Percentiles rank a stretch among this genome's conserved stretches.
Conservation (phyloP, 2,113 vertebrate genomes). For the Cyanoramphus novaezelandiae region DNA sequence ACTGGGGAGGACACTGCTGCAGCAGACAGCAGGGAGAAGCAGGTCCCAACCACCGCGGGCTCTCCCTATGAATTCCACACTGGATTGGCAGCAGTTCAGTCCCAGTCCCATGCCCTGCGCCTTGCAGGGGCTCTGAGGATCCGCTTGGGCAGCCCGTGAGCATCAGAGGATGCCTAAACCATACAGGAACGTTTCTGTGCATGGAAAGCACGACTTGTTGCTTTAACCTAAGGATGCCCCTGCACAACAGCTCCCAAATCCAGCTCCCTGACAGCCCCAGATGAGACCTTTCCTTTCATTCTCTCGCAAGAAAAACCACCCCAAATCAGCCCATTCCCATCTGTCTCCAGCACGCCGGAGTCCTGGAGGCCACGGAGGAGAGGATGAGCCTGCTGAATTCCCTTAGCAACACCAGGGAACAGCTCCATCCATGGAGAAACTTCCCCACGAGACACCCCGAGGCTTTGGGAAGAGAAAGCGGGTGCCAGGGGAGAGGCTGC, state of each 20-base stretch:
- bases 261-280: accelerated
- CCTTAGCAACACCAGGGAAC: conserved; percentile 47
- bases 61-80: accelerated
- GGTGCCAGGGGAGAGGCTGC: not conserved
- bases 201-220: not conserved
- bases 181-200: accelerated
- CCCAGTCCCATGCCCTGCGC: not conserved
- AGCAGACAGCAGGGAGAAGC: not conserved
- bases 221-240: not conserved
- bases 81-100: not conserved
- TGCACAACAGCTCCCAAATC: not conserved
- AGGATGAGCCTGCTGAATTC: conserved; percentile 45
- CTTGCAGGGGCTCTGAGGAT: not conserved
- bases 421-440: not conserved
- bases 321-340: not conserved
- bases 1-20: not conserved
- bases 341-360: not conserved
- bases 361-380: not conserved
- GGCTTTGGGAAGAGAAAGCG: not conserved
- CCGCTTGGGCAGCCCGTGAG: not conserved
- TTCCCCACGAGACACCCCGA: not conserved
- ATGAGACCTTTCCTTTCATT: not conserved
- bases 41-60: accelerated
- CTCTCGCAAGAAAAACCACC: not conserved
- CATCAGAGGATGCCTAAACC: accelerated